Evolutionary conservation across 2,113 vertebrate species (phyloP), one percentile per base, ranked within the genome.

Genomic region (Pedetes capensis): DNA sequence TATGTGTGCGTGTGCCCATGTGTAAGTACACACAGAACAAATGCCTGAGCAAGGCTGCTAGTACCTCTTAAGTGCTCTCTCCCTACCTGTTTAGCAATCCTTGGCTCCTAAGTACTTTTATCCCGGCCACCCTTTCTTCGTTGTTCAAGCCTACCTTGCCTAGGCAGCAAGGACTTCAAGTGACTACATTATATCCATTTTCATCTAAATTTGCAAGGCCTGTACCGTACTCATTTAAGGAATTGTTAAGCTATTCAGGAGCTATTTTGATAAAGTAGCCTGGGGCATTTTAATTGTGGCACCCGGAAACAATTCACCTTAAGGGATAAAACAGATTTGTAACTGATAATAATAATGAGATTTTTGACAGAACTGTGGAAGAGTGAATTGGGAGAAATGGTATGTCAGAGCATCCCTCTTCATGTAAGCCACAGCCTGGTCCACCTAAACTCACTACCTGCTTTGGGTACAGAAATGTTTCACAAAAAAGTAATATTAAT

Each of bases 121-220:
- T 20, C 32, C 51, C 37, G 85, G 18, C 27, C 78, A 61, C 23
- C 42, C 16, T 14, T 93, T 51, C 68, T 88, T 75, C 49, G 49
- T 92, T 51, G 82, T 59, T 76, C n/a, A 94, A 69, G 7, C 29
- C 32, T 89, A 84, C 51, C 49, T 94, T 75, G 64, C 34, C 8
- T 78, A 82, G 69, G 39, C 44, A 87, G 14, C 61, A 92, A 86
- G 44, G 32, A 84, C 51, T 87, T 91, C n/a, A 64, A 51, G 18
- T 94, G 92, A 85, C 88, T 85, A 44, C 86, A 74, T 86, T 51
- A 44, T 57, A 88, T 64, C 12, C 13, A 34, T 88, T 87, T 91
- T 37, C 66, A 92, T 84, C 29, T 92, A 78, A 64, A 85, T 87
- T 82, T 61, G 11, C 23, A 89, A 88, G 20, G 55, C 5, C 20